phyloP scores from a whole-genome alignment of 37 sponge, comb jelly and placozoan genomes.

The Chondrosia reniformis region DNA sequence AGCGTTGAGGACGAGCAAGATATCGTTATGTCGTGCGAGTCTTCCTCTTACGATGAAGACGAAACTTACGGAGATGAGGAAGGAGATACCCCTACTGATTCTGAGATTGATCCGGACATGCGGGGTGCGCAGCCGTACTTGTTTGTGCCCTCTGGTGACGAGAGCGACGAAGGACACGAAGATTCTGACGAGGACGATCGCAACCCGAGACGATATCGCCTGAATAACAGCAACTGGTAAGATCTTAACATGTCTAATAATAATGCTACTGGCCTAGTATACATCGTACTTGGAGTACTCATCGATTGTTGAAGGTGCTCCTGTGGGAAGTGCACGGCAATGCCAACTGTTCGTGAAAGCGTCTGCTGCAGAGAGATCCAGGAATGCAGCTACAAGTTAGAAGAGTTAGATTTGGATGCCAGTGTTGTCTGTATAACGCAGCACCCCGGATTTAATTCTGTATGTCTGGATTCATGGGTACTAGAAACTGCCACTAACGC shows the following conservation, averaged over 20 bases:
- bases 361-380: constrained; percentile 36
- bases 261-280: not conserved
- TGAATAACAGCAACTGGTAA: not conserved
- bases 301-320: constrained; percentile 23
- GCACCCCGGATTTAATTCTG: not conserved
- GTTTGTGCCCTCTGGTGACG: not conserved
- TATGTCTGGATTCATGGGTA: constrained; percentile 20
- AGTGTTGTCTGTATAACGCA: too few species aligned
- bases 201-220: not conserved
- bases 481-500: too few species aligned
- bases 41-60: not conserved
- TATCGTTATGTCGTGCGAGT: not conserved
- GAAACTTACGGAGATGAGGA: not conserved
- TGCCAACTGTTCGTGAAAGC: constrained; percentile 30
- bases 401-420: too few species aligned
- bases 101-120: not conserved
- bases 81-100: not conserved
- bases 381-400: too few species aligned
- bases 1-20: not conserved
- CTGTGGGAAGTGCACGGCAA: constrained; percentile 29
- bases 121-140: not conserved
- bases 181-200: not conserved
- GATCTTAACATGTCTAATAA: not conserved
- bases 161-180: not conserved
- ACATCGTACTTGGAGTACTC: not conserved